These are phyloP conservation scores for Eurystomus glaucurus DNA, from an alignment of 2,797 vertebrate species.

Conservation along the genomic window DNA sequence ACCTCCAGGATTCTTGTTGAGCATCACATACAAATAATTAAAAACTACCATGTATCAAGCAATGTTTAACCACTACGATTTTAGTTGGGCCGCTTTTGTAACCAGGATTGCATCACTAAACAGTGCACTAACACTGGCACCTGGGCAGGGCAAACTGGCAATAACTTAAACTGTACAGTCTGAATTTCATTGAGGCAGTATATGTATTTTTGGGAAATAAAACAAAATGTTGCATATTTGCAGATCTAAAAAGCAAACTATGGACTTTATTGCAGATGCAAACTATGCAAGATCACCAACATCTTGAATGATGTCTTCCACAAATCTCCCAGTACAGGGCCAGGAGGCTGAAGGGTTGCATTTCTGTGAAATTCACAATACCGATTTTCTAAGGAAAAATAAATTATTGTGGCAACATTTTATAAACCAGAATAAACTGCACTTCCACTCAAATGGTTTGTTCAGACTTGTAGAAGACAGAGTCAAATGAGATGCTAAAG, in stretches of 20 bases:
- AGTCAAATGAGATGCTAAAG: neutral
- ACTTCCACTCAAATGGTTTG: neutral
- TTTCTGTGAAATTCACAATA: neutral
- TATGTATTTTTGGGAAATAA: neutral
- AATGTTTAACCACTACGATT: neutral
- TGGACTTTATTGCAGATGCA: neutral
- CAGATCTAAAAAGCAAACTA: neutral
- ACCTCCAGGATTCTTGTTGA: neutral
- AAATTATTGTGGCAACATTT: neutral
- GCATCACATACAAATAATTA: neutral
- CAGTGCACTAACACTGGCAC: neutral
- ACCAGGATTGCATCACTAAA: neutral
- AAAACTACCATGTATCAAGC: neutral
- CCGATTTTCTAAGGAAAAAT: neutral
- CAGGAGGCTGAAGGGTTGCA: fast-evolving
- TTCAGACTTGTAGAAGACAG: neutral
- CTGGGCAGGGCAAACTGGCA: neutral
- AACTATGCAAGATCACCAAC: fast-evolving
- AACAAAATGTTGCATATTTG: neutral
- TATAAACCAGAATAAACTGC: neutral
- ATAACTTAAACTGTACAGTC: neutral
- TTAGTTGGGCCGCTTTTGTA: neutral
- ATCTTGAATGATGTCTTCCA: fast-evolving
- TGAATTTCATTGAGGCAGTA: neutral
- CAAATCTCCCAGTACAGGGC: neutral